These are phyloP conservation scores for Epinephelus malabaricus DNA, from an alignment of 2,797 vertebrate species.

Conservation along the genomic window DNA sequence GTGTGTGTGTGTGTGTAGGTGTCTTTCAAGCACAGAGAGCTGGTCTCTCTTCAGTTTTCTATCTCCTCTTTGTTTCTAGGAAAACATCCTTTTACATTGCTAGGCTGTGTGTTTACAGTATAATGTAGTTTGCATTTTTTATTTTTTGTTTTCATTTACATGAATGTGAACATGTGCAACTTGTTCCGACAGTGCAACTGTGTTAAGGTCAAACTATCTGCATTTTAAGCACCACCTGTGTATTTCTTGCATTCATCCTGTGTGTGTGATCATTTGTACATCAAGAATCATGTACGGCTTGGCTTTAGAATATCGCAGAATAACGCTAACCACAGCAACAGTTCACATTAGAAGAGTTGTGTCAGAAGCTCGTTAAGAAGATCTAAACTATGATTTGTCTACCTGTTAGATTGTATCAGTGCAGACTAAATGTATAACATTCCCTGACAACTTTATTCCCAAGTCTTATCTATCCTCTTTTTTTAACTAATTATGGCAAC, in stretches of 20 bases:
- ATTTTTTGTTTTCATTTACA: not conserved
- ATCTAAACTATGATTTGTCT: not conserved
- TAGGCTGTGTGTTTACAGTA: not conserved
- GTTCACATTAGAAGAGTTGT: not conserved
- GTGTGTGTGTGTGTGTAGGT: not conserved
- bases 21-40: conserved; percentile 20
- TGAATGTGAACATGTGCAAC: not conserved
- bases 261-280: not conserved
- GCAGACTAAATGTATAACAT: not conserved
- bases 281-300: not conserved
- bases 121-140: not conserved
- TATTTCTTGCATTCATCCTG: not conserved
- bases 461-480: too few relatives aligned
- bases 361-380: not conserved
- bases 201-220: not conserved
- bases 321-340: too few relatives aligned
- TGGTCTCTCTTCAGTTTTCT: conserved; percentile 9
- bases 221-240: not conserved
- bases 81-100: not conserved
- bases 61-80: not conserved
- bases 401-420: not conserved
- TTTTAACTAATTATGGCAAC: not conserved
- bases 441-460: not conserved
- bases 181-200: not conserved
- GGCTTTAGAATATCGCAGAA: not conserved